Evolutionary conservation across 1,140 invertebrate genomes (phyloP), one percentile per base, ranked within the genome.

Genomic region (Mactra quadrangularis): DNA sequence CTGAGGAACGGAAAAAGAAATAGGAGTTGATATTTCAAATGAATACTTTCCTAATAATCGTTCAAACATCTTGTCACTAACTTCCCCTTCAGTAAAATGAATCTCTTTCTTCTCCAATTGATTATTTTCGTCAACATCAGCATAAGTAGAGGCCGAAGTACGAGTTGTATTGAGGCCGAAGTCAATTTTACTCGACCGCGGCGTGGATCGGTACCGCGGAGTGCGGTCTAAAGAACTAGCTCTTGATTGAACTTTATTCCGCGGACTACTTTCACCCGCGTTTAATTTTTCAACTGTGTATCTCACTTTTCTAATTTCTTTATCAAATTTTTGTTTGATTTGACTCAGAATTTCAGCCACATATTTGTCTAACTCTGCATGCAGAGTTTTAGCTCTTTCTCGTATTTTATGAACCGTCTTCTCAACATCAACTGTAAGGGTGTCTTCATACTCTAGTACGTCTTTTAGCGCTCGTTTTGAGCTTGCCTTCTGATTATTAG

Each of bases 251-350:
- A n/a, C 29, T 41, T 62, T 50, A 13, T 35, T 33, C 9, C n/a
- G 22, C 17, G 50, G 38, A n/a, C 38, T 70, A 15, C 3, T 29
- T n/a, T 55, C 62, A 9, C 52, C 41, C 1, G 47, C 38, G 31
- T 81, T 81, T 11, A 81, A 33, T n/a, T 71, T 81, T 13, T 81
- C 77, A 47, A 71, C 53, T 19, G 66, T 25, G 25, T 68, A 35
- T 7, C 60, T 50, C 4, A 82, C 52, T 22, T 68, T 57, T 17
- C 52, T 41, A 31, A 82, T 52, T 27, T 82, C 79, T 13, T 53
- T 25, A 33, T 82, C 68, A 52, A 74, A 75, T 33, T 75, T 82
- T n/a, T 74, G 79, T 31, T 82, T 82, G 1, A 82, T 33, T 13
- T 71, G 68, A 35, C 35, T 52, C 0, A 82, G 55, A 19, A 82